A percentile compares a stretch with the other conserved stretches of the same genome.
Conservation (phyloP, 2,888 invertebrate genomes). For the Parnassius orleans region DNA sequence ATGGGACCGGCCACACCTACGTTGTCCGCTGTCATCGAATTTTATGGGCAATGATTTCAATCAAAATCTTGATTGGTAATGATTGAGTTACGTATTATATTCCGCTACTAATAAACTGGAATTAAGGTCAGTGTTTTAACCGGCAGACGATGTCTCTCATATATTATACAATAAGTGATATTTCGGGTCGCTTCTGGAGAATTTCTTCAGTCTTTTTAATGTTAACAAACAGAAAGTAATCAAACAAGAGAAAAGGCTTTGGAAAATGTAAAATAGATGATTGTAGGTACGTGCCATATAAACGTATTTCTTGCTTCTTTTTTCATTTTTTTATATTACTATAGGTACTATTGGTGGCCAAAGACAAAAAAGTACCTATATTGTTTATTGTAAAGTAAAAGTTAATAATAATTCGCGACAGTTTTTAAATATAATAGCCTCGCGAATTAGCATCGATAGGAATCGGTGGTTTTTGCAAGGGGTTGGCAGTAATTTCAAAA, state of each 20-base stretch:
- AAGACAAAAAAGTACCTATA: too few species aligned
- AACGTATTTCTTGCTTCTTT: too few species aligned
- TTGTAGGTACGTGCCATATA: too few species aligned
- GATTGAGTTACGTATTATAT: constrained; percentile 33
- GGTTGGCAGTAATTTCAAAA: too few species aligned
- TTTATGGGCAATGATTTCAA: constrained; percentile 38
- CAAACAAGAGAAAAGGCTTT: constrained; percentile 8
- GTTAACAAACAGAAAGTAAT: constrained; percentile 14
- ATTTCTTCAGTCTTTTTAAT: constrained; percentile 23
- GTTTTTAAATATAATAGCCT: too few species aligned
- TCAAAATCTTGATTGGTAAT: constrained; percentile 36
- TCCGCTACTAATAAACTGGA: constrained; percentile 29
- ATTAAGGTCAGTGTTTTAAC: constrained; percentile 24
- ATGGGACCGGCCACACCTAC: constrained; percentile 41
- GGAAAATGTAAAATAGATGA: background rate
- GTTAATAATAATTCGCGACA: too few species aligned
- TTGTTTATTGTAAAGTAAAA: too few species aligned
- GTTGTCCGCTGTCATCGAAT: constrained; percentile 32
- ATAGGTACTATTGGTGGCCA: too few species aligned
- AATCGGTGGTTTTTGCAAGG: too few species aligned
- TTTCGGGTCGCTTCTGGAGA: constrained; percentile 23
- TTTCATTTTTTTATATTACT: too few species aligned
- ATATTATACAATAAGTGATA: constrained; percentile 4
- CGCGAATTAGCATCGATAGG: too few species aligned
- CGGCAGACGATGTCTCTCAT: constrained; percentile 18